Percentiles rank a stretch among this genome's conserved stretches.
Conservation (phyloP, 2,797 vertebrate genomes). For the Falco rusticolus region DNA sequence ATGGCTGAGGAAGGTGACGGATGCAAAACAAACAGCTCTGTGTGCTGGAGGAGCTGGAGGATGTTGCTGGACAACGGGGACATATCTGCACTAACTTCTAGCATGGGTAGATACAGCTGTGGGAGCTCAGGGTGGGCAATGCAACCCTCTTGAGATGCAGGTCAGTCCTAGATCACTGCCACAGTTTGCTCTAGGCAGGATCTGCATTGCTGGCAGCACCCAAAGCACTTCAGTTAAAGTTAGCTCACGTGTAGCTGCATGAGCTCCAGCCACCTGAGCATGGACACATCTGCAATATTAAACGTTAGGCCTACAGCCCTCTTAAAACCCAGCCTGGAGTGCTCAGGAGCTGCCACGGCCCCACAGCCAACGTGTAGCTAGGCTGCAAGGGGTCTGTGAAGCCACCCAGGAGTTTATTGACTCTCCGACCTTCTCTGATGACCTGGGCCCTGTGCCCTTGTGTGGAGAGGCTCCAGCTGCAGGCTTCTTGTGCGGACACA, state of each 20-base stretch:
- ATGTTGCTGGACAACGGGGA: accelerated
- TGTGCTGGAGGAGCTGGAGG: not conserved
- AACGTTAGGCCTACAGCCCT: accelerated
- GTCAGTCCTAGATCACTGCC: not conserved
- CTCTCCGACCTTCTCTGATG: not conserved
- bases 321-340: not conserved
- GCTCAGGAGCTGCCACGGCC: not conserved
- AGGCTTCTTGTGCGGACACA: not conserved
- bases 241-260: not conserved
- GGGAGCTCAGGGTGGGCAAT: not conserved
- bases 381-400: not conserved
- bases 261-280: not conserved
- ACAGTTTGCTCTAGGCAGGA: not conserved
- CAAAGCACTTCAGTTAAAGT: not conserved
- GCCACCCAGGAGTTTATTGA: not conserved
- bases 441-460: not conserved
- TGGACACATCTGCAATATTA: not conserved
- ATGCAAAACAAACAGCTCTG: not conserved
- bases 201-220: not conserved
- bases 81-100: not conserved
- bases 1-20: not conserved
- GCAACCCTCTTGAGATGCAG: not conserved
- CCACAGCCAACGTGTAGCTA: not conserved
- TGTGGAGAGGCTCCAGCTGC: accelerated
- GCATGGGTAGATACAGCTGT: not conserved